These are phyloP conservation scores for Xenus cinereus DNA, from an alignment of 2,113 vertebrate genomes.

Conservation along the genomic window DNA sequence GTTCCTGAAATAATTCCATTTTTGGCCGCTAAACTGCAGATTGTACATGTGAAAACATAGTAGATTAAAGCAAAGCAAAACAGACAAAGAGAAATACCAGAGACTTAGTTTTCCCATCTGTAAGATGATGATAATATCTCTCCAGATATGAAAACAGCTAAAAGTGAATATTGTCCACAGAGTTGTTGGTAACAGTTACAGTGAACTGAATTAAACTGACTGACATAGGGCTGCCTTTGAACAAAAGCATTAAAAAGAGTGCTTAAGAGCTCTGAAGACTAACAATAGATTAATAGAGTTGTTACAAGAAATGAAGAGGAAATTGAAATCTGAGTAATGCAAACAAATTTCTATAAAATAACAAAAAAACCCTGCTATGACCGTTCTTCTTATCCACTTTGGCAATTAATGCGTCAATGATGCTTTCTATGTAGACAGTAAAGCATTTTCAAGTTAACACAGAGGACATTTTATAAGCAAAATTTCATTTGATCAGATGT, in stretches of 20 bases:
- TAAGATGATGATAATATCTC: conserved; percentile 5
- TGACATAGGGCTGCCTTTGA: conserved; percentile 16
- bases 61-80: conserved; percentile 17
- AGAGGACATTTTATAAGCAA: neutral
- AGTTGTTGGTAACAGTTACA: neutral
- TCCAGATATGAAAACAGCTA: neutral
- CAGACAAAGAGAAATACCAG: neutral
- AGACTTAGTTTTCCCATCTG: neutral
- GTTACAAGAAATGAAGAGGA: conserved; percentile 24
- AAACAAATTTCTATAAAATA: conserved; percentile 13
- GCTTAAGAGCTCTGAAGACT: conserved; percentile 19
- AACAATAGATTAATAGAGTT: neutral
- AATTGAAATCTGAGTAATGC: conserved; percentile 19
- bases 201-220: neutral
- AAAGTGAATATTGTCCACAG: neutral
- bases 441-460: neutral
- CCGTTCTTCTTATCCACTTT: neutral
- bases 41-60: neutral
- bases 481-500: neutral
- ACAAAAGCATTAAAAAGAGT: neutral
- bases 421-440: neutral
- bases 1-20: neutral
- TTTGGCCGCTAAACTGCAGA: neutral
- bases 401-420: neutral
- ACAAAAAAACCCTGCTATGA: neutral